These are phyloP conservation scores for Hydrolagus colliei DNA, from an alignment of 2,797 vertebrate genomes.

Conservation along the genomic window DNA sequence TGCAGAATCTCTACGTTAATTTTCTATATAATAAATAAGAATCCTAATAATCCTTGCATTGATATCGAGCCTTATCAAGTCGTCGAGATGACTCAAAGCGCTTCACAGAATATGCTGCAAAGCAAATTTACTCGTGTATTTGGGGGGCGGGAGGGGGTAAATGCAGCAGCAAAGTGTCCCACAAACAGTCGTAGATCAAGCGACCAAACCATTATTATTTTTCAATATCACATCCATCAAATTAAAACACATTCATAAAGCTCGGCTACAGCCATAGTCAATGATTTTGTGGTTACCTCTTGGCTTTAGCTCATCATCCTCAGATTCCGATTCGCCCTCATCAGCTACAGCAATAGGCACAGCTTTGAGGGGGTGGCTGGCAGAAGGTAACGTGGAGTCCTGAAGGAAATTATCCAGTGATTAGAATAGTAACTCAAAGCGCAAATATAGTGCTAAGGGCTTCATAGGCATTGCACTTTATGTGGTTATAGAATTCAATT, in stretches of 20 bases:
- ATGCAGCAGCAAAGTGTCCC: no score
- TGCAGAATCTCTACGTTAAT: background rate
- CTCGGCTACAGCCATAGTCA: background rate
- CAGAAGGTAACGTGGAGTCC: constrained; percentile 57
- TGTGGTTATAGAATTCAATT: no score
- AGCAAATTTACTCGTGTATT: no score
- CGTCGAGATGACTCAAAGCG: no score
- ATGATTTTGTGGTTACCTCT: constrained; percentile 66
- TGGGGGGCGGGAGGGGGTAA: no score
- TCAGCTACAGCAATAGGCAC: constrained; percentile 93
- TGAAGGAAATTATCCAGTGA: constrained; percentile 40
- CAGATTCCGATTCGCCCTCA: constrained; percentile 89
- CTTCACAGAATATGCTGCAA: no score
- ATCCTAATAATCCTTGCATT: no score
- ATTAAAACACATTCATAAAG: background rate
- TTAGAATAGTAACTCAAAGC: background rate
- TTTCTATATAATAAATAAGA: no score
- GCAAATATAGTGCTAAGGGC: background rate
- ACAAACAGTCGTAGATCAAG: no score
- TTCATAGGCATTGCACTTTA: background rate
- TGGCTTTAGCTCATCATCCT: constrained; percentile 92
- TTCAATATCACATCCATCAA: background rate
- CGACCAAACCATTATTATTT: no score
- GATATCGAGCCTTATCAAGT: no score
- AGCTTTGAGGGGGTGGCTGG: constrained; percentile 70